Evolutionary conservation across 2,113 vertebrate species (phyloP).

Genomic region (Monarcha castaneiventris): DNA sequence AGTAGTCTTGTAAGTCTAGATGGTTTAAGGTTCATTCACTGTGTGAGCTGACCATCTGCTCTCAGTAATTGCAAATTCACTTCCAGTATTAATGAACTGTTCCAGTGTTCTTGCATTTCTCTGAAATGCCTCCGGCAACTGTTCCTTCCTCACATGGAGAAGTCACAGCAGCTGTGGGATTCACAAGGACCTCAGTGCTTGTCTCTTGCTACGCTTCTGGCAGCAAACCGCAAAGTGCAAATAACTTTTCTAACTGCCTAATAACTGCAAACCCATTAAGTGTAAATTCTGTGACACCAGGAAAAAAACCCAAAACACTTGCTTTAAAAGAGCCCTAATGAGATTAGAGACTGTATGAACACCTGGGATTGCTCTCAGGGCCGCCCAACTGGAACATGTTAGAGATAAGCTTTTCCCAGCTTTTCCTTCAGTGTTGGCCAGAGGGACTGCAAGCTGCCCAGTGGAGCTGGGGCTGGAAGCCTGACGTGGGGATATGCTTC

Average conservation of each 20-base stretch:
- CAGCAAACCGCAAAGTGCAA: conserved; percentile 24
- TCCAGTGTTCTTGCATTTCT: conserved; percentile 47
- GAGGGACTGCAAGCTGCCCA: not conserved
- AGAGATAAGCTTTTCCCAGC: not conserved
- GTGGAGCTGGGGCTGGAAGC: not conserved
- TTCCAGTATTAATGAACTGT: conserved; percentile 58
- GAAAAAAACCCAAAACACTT: not conserved
- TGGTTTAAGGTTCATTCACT: conserved; percentile 30
- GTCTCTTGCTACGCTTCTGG: conserved; percentile 51
- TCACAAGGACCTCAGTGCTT: conserved; percentile 44
- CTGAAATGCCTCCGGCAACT: conserved; percentile 65
- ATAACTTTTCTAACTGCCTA: conserved; percentile 51
- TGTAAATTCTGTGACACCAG: conserved; percentile 62
- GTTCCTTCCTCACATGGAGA: not conserved
- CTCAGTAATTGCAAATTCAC: conserved; percentile 43
- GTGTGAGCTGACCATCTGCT: conserved; percentile 62
- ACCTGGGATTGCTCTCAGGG: conserved; percentile 52
- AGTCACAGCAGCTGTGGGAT: conserved; percentile 67
- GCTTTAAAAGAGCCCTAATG: conserved; percentile 56
- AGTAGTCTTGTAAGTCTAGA: conserved; percentile 3
- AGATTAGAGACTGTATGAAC: conserved; percentile 50
- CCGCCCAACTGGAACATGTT: not conserved
- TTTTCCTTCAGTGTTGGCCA: not conserved
- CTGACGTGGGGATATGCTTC: not conserved
- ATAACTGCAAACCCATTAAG: conserved; percentile 65